Percentiles rank a stretch among this genome's conserved stretches.
Conservation (phyloP, 1,140 invertebrate species). For the Philaenus spumarius region DNA sequence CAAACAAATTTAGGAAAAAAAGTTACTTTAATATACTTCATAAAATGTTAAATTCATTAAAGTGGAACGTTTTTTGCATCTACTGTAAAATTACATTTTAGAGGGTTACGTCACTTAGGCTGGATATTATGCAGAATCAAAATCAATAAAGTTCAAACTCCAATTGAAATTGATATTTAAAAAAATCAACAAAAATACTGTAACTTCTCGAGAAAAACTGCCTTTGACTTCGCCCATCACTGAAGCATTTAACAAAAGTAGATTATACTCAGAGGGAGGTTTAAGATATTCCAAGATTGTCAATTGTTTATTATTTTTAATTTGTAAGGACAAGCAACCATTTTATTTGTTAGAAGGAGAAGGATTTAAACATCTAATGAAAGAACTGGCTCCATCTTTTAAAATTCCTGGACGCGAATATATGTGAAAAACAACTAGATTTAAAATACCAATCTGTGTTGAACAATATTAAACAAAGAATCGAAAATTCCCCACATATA, state of each 20-base stretch:
- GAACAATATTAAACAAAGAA: background rate
- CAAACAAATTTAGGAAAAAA: no score
- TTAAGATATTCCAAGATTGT: background rate
- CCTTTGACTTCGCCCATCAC: background rate
- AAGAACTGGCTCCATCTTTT: conserved; percentile 8
- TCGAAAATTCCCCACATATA: background rate
- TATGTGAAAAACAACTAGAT: background rate
- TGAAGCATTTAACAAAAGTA: conserved; percentile 1
- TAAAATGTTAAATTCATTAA: no score
- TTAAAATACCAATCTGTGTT: no score
- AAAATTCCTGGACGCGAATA: background rate
- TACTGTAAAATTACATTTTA: no score
- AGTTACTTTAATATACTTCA: no score
- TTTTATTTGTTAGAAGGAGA: background rate
- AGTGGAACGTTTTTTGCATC: no score
- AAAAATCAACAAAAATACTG: no score
- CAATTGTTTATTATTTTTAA: background rate
- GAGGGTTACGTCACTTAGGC: no score
- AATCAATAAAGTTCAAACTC: no score
- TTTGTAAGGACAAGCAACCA: conserved; percentile 7
- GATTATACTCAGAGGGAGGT: background rate
- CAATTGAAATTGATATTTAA: no score
- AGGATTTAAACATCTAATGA: conserved; percentile 4
- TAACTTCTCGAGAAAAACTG: no score
- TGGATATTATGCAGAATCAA: no score